Base-by-base conservation (phyloP, 2,113 vertebrate genomes). In the Vulpes lagopus region DNA sequence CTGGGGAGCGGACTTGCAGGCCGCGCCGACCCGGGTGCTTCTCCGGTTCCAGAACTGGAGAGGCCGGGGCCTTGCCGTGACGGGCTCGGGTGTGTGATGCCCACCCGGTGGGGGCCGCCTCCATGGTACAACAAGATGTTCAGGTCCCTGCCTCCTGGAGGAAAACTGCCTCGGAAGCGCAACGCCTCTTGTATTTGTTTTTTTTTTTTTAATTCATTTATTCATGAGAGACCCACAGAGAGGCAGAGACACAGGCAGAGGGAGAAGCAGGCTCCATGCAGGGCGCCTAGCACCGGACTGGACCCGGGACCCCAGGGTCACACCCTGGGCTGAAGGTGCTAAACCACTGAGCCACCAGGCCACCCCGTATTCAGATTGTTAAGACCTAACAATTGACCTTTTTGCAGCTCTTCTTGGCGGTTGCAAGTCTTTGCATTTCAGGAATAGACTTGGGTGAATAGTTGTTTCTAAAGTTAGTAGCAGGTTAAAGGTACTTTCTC, bases 401-500 rank as follows among this genome's bases (percentile, higher is more conserved):
- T 71, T 38, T 83, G 60, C 11, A 53, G 38, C 30, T 11, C 62
- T 27, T 88, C 23, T 64, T 95, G 51, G 2, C 55, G n/a, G 4
- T n/a, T n/a, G 74, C 25, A 43, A n/a, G 49, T 92, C 74, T 93
- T 64, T n/a, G 35, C 15, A 43, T 73, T 59, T 84, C 74, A 74
- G 27, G 30, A 74, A n/a, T 85, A 57, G 53, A 60, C 69, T 83
- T 94, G 59, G 32, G 11, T 60, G 43, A 91, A 65, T 65, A 71
- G 71, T 65, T 57, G 35, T 64, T 85, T 86, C 80, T 90, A 90
- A 88, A 97, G 84, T 49, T 86, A 85, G 55, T 67, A 73, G 35
- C 51, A 67, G 35, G 25, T 59, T 59, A 51, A 84, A 94, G 27
- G 22, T 78, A 38, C 35, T 57, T 71, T 88, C 35, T 94, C 22